phyloP scores from a whole-genome alignment of 2,888 invertebrate species.

The Adelognathus sp. region DNA sequence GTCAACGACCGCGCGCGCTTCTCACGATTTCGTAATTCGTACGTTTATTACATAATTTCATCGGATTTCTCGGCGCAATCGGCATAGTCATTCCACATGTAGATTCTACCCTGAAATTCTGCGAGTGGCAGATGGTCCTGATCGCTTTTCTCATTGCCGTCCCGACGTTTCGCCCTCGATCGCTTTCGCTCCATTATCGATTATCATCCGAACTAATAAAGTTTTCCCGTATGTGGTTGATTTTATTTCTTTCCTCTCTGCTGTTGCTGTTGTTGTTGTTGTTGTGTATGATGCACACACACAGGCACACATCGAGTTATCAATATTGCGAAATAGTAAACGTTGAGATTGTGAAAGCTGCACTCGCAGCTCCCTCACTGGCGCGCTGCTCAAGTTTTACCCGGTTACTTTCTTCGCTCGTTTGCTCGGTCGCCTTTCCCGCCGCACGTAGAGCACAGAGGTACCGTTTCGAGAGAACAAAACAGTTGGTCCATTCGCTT shows the following conservation, averaged over 20 bases:
- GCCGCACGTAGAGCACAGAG: too few relatives aligned
- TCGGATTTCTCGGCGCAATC: conserved; percentile 75
- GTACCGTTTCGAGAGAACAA: too few relatives aligned
- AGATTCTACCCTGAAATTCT: conserved; percentile 71
- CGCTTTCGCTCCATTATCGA: not conserved
- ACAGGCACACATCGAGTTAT: not conserved
- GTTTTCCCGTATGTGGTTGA: not conserved
- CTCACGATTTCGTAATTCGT: not conserved
- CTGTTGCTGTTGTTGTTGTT: not conserved
- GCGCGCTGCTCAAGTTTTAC: not conserved
- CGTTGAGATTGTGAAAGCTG: not conserved
- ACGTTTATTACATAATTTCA: conserved; percentile 73
- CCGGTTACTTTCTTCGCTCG: not conserved
- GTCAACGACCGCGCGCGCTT: not conserved
- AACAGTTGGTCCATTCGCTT: not conserved
- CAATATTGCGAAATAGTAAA: not conserved
- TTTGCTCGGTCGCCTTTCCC: not conserved
- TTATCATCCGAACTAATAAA: not conserved
- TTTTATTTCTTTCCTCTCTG: not conserved
- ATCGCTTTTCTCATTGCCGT: not conserved
- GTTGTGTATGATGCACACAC: too few relatives aligned
- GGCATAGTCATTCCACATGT: conserved; percentile 71
- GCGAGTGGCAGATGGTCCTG: conserved; percentile 26
- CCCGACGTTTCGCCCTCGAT: not conserved
- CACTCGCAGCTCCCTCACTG: not conserved